Evolutionary conservation across 2,888 invertebrate species (phyloP).

Genomic region (Hyles lineata): DNA sequence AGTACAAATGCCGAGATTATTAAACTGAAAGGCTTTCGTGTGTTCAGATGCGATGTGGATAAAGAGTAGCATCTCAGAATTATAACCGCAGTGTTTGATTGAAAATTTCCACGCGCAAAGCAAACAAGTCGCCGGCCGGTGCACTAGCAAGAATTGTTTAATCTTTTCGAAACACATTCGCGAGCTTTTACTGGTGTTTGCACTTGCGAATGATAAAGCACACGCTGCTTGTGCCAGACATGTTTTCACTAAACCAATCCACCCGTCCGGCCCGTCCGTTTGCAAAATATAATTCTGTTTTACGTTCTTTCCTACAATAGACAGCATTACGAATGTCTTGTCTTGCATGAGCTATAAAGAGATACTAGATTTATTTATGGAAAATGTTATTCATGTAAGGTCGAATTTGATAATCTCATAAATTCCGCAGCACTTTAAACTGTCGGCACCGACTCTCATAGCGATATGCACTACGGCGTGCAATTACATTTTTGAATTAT

Average conservation of each 20-base stretch:
- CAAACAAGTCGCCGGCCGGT: constrained; percentile 44
- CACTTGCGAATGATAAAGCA: constrained; percentile 72
- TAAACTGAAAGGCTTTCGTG: not conserved
- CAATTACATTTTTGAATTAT: not conserved
- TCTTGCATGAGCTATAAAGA: not conserved
- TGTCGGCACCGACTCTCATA: not conserved
- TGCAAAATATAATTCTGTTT: constrained; percentile 51
- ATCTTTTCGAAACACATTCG: constrained; percentile 57
- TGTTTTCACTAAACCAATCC: constrained; percentile 64
- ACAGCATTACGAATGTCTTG: constrained; percentile 29
- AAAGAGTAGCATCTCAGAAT: constrained; percentile 36
- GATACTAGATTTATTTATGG: not conserved
- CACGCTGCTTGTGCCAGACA: constrained; percentile 60
- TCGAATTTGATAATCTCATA: constrained; percentile 3
- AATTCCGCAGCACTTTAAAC: not conserved
- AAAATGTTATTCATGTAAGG: constrained; percentile 8
- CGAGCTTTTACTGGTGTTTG: constrained; percentile 66
- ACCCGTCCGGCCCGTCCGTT: constrained; percentile 43
- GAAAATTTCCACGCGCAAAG: constrained; percentile 44
- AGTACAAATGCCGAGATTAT: not conserved
- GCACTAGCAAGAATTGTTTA: constrained; percentile 58
- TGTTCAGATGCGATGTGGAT: not conserved
- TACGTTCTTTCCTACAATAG: constrained; percentile 48
- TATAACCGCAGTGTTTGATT: constrained; percentile 37
- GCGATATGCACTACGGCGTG: not conserved